Evolutionary conservation across 2,113 vertebrate genomes (phyloP).

Genomic region (Nycticryphes semicollaris): DNA sequence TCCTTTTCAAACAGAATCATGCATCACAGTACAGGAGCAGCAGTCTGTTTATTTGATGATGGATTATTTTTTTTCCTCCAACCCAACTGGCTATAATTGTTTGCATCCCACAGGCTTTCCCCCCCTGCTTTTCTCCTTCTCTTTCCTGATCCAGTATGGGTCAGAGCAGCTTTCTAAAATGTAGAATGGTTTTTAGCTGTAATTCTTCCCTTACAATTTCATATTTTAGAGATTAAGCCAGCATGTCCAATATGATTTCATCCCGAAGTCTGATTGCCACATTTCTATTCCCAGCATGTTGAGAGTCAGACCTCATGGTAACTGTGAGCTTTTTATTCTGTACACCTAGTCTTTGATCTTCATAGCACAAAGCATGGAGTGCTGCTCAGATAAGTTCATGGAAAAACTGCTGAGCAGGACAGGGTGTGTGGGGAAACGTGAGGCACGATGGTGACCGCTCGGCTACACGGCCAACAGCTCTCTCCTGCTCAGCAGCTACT

Average conservation of each 20-base stretch:
- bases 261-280: conserved; percentile 46
- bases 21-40: background rate
- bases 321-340: conserved; percentile 30
- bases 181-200: conserved; percentile 52
- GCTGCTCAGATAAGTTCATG: background rate
- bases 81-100: background rate
- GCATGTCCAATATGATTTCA: conserved; percentile 65
- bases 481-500: background rate
- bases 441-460: background rate
- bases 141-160: conserved; percentile 7
- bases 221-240: conserved; percentile 52
- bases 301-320: conserved; percentile 7
- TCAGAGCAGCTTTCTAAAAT: conserved; percentile 44
- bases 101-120: background rate
- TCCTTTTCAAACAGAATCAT: conserved; percentile 10
- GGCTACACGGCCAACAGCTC: background rate
- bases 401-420: conserved; percentile 1
- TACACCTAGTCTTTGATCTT: conserved; percentile 19
- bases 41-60: background rate
- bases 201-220: conserved; percentile 62
- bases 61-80: background rate
- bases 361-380: background rate
- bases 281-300: conserved; percentile 41
- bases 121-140: background rate
- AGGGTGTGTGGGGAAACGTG: fast-evolving